Percentiles rank a stretch among this genome's conserved stretches.
phyloP scores from a whole-genome alignment of 2,113 vertebrate genomes.

The Hippolais icterina region DNA sequence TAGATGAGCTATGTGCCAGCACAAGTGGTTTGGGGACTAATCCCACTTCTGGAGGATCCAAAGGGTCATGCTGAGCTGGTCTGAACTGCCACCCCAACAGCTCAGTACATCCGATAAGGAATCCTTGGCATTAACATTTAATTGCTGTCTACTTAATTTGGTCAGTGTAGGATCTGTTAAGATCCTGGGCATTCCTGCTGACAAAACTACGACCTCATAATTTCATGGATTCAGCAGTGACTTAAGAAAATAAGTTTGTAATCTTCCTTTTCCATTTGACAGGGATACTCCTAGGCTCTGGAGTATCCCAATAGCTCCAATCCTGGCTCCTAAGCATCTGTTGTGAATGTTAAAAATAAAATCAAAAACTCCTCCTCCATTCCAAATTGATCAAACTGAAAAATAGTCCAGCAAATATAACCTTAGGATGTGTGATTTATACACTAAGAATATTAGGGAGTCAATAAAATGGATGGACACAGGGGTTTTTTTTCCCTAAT shows the following conservation, averaged over 20 bases:
- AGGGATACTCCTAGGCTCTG: background rate
- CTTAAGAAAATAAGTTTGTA: background rate
- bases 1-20: background rate
- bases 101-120: background rate
- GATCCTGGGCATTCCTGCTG: background rate
- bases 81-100: background rate
- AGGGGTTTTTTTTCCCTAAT: background rate
- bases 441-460: background rate
- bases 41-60: background rate
- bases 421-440: background rate
- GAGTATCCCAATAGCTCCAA: background rate
- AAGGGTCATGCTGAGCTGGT: background rate
- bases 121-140: background rate
- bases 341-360: background rate
- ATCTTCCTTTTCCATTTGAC: background rate
- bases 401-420: background rate
- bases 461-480: background rate
- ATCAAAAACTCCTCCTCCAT: background rate
- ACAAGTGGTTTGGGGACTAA: background rate
- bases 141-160: background rate
- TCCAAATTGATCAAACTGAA: background rate
- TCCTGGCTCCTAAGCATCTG: background rate
- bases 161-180: background rate
- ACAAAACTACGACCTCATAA: background rate
- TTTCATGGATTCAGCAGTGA: background rate